Conservation (phyloP, 2,888 invertebrate genomes). For the Drosophila aldrichi region DNA sequence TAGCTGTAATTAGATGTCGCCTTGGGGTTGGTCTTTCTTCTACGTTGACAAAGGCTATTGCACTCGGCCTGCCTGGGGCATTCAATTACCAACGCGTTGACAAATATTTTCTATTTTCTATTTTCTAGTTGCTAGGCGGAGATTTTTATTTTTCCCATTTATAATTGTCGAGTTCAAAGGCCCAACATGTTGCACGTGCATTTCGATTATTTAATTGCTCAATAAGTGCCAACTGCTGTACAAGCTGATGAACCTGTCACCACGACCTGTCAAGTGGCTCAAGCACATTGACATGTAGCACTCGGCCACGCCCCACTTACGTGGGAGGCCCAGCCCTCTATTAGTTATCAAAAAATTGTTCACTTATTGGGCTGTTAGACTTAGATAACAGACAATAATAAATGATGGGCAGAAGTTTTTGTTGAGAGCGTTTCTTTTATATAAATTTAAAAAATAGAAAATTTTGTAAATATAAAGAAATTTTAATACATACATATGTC, state of each 20-base stretch:
- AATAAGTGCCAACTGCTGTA: slow-evolving; percentile 60
- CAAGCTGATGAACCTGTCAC: slow-evolving; percentile 25
- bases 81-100: slow-evolving; percentile 76
- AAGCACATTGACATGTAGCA: slow-evolving; percentile 27
- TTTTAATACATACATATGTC: background rate
- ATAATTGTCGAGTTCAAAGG: slow-evolving; percentile 50
- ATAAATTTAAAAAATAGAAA: too few relatives aligned
- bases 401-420: background rate
- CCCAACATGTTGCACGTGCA: slow-evolving; percentile 51
- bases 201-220: slow-evolving; percentile 60
- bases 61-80: slow-evolving; percentile 53
- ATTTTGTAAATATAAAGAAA: background rate
- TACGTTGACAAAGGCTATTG: slow-evolving; percentile 69
- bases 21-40: slow-evolving; percentile 67
- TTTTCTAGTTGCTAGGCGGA: slow-evolving; percentile 33
- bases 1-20: slow-evolving; percentile 63
- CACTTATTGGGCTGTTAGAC: slow-evolving; percentile 23
- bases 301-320: slow-evolving; percentile 32
- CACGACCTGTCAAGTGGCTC: slow-evolving; percentile 14
- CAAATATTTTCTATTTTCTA: slow-evolving; percentile 36
- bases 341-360: background rate
- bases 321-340: slow-evolving; percentile 43
- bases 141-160: background rate
- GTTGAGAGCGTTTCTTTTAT: background rate
- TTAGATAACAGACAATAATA: slow-evolving; percentile 23